Evolutionary conservation across 1,140 invertebrate species (phyloP).

Genomic region (Drosophila pseudoananassae): DNA sequence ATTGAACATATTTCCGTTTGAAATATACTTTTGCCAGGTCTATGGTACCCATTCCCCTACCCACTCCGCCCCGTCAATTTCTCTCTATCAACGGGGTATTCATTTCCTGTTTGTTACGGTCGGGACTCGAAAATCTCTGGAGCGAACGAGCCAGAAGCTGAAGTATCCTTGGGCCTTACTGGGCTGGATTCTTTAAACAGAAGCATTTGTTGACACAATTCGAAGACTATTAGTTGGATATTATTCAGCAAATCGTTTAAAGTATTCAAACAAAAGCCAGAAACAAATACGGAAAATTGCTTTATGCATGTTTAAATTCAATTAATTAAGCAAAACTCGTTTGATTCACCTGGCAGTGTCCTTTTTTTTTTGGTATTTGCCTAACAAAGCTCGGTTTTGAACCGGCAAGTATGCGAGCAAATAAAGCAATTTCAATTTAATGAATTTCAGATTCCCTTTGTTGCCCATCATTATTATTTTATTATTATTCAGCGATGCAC

Average conservation of each 20-base stretch:
- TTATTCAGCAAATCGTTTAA: slow-evolving; percentile 21
- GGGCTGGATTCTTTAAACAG: slow-evolving; percentile 32
- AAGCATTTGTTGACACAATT: slow-evolving; percentile 23
- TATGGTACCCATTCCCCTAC: neutral
- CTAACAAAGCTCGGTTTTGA: neutral
- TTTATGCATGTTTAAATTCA: slow-evolving; percentile 66
- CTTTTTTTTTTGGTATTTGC: slow-evolving; percentile 35
- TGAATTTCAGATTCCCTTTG: slow-evolving; percentile 46
- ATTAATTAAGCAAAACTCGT: slow-evolving; percentile 59
- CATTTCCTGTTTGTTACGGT: slow-evolving; percentile 68
- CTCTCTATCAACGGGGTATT: slow-evolving; percentile 50
- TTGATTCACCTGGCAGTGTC: slow-evolving; percentile 34
- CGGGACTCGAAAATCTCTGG: slow-evolving; percentile 22
- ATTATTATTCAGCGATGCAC: slow-evolving; percentile 20
- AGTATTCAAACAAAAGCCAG: slow-evolving; percentile 36
- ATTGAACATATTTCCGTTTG: slow-evolving; percentile 75
- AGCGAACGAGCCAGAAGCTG: slow-evolving; percentile 33
- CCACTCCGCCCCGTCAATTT: neutral
- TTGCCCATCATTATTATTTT: slow-evolving; percentile 25
- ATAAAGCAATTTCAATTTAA: slow-evolving; percentile 50
- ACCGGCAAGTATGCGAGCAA: slow-evolving; percentile 18
- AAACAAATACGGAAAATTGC: slow-evolving; percentile 53
- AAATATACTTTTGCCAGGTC: slow-evolving; percentile 28
- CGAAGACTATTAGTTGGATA: slow-evolving; percentile 12
- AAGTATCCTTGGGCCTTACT: slow-evolving; percentile 23